phyloP scores from a whole-genome alignment of 2,797 vertebrate genomes.

The Enteromius treurensis region DNA sequence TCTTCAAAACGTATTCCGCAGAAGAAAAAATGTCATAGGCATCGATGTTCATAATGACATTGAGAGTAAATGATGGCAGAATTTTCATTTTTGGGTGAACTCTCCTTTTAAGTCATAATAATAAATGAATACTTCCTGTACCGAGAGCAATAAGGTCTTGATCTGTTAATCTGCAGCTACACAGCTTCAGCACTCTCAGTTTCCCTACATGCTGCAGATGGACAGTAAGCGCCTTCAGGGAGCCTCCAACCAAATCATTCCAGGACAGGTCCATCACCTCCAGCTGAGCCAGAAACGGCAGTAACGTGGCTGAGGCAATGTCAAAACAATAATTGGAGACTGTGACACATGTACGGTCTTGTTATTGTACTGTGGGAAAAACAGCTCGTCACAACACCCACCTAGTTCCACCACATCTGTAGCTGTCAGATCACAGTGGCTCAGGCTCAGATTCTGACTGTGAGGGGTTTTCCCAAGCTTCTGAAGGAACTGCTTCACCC shows the following conservation, averaged over 20 bases:
- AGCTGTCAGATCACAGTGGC: slow-evolving; percentile 80
- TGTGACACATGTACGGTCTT: background rate
- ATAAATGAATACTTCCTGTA: slow-evolving; percentile 59
- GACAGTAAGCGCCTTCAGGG: slow-evolving; percentile 75
- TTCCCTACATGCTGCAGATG: slow-evolving; percentile 77
- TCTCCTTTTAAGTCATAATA: background rate
- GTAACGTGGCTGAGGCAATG: slow-evolving; percentile 71
- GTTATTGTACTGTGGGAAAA: background rate
- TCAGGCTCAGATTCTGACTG: slow-evolving; percentile 76
- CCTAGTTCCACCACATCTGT: slow-evolving; percentile 81
- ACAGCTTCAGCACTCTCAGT: slow-evolving; percentile 80
- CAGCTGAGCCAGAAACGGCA: slow-evolving; percentile 80
- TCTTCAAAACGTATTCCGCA: background rate
- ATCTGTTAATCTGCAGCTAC: slow-evolving; percentile 80
- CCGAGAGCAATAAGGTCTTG: slow-evolving; percentile 82
- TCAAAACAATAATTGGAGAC: background rate
- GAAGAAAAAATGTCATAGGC: background rate
- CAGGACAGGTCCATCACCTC: slow-evolving; percentile 89
- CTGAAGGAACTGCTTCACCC: slow-evolving; percentile 79
- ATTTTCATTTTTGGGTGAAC: background rate
- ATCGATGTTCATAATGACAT: background rate
- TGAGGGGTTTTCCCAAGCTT: slow-evolving; percentile 80
- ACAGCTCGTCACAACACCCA: slow-evolving; percentile 61
- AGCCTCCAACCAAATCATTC: slow-evolving; percentile 85
- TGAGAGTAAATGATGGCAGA: background rate